Evolutionary conservation across 2,113 vertebrate species (phyloP).

Genomic region (Odocoileus hemionus): DNA sequence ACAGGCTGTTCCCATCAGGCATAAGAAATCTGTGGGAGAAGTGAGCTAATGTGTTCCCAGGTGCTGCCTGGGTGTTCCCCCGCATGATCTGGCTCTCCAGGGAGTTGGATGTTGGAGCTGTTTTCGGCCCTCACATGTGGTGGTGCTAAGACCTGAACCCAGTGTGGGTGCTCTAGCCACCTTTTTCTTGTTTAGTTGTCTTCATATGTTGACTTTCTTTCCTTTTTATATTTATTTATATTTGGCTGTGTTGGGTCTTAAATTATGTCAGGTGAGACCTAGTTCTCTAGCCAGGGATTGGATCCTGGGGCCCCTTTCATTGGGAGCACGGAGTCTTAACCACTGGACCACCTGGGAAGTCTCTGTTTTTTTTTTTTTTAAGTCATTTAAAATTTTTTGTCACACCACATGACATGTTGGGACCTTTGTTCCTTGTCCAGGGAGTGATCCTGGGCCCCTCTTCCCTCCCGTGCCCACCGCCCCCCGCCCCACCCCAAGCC

Average conservation of each 20-base stretch:
- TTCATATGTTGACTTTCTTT: background rate
- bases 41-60: background rate
- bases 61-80: background rate
- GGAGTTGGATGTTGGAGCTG: fast-evolving
- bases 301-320: background rate
- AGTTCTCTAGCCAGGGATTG: background rate
- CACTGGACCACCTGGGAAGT: background rate
- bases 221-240: background rate
- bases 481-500: background rate
- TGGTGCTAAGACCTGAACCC: background rate
- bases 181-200: background rate
- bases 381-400: background rate
- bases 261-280: background rate
- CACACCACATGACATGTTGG: background rate
- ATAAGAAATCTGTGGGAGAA: background rate
- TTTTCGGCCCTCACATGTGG: background rate
- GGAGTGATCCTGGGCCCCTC: background rate
- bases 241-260: background rate
- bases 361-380: background rate
- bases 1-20: background rate
- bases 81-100: fast-evolving
- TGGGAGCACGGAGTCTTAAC: background rate
- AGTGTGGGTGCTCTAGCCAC: background rate
- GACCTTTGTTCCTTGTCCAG: background rate
- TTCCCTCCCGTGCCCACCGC: background rate